Conservation (phyloP, 2,113 vertebrate genomes). For the Benthochromis sp. region DNA sequence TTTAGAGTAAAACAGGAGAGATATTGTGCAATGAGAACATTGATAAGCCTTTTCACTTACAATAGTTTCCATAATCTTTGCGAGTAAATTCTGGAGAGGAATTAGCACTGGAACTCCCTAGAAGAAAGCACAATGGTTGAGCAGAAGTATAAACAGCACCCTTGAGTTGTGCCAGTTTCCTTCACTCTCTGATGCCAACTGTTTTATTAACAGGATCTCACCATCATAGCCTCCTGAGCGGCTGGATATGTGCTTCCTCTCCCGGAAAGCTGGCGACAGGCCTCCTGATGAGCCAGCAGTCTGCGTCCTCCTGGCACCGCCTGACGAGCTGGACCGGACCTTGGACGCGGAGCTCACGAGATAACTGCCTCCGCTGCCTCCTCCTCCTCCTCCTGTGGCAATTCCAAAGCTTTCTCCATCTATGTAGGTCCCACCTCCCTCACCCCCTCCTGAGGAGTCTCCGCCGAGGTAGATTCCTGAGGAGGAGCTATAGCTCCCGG, state of each 20-base stretch:
- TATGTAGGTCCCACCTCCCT: slow-evolving; percentile 33
- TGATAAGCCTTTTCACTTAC: slow-evolving; percentile 22
- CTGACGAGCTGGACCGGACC: slow-evolving; percentile 72
- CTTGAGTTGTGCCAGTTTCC: background rate
- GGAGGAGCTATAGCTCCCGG: slow-evolving; percentile 56
- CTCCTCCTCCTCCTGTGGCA: background rate
- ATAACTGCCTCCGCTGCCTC: slow-evolving; percentile 22
- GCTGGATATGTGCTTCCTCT: slow-evolving; percentile 75
- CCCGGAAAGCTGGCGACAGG: slow-evolving; percentile 79
- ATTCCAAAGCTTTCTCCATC: slow-evolving; percentile 38
- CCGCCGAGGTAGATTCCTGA: slow-evolving; percentile 56
- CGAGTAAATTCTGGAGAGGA: slow-evolving; percentile 92
- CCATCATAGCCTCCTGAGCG: slow-evolving; percentile 89
- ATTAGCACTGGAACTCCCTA: slow-evolving; percentile 95
- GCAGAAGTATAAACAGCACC: background rate
- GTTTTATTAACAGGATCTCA: slow-evolving; percentile 53
- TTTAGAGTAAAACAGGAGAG: background rate
- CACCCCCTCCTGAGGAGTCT: slow-evolving; percentile 52
- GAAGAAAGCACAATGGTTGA: slow-evolving; percentile 33
- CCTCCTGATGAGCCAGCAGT: slow-evolving; percentile 75
- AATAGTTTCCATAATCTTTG: slow-evolving; percentile 85
- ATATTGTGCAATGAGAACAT: background rate
- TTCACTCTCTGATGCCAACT: background rate
- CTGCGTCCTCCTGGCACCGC: slow-evolving; percentile 76
- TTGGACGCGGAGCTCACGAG: slow-evolving; percentile 63